Conservation (phyloP, 2,797 vertebrate species). For the Tragopan temminckii region DNA sequence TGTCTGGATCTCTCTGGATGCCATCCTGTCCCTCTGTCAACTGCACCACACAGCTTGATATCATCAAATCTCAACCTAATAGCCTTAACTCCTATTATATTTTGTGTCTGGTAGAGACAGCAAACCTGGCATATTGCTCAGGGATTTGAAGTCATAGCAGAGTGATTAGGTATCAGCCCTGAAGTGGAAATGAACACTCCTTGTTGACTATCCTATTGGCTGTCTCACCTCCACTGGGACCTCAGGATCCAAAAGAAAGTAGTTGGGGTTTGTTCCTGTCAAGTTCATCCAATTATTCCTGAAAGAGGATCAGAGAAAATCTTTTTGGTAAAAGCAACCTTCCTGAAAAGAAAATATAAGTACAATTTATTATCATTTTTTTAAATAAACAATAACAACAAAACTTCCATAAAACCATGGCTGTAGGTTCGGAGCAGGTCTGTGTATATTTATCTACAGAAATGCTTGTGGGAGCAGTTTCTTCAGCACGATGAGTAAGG, state of each 20-base stretch:
- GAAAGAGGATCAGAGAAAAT: not conserved
- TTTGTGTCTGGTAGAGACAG: not conserved
- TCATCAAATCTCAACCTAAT: not conserved
- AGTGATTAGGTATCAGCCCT: not conserved
- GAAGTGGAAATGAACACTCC: not conserved
- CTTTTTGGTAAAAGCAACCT: not conserved
- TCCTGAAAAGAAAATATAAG: not conserved
- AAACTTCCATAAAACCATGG: not conserved
- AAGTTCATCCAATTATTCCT: not conserved
- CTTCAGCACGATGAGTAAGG: not conserved
- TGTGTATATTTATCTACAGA: not conserved
- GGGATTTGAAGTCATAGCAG: not conserved
- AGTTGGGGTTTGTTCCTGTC: not conserved
- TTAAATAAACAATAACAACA: not conserved
- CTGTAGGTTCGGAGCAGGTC: not conserved
- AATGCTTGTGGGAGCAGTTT: not conserved
- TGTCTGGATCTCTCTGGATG: too few relatives aligned
- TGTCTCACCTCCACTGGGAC: not conserved
- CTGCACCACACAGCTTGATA: too few relatives aligned
- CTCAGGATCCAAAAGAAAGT: not conserved
- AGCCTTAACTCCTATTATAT: fast-evolving
- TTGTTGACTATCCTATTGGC: not conserved
- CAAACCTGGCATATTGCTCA: not conserved
- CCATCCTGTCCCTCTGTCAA: too few relatives aligned
- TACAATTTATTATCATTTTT: too few relatives aligned